Evolutionary conservation across 1,140 invertebrate species (phyloP).

Genomic region (Trachymyrmex septentrionalis): DNA sequence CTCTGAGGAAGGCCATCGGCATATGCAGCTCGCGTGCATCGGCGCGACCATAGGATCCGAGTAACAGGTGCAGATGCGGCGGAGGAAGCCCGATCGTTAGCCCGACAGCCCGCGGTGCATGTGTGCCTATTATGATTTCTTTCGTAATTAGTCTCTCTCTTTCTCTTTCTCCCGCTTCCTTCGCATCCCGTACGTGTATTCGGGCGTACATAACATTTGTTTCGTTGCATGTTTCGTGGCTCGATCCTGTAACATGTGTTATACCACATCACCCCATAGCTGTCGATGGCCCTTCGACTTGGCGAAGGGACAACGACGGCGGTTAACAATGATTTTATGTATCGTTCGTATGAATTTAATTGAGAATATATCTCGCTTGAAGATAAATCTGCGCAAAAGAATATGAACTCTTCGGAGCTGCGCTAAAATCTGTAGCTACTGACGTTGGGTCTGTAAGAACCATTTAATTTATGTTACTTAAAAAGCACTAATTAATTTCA

Average conservation of each 20-base stretch:
- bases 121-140: conserved; percentile 81
- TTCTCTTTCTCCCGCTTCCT: conserved; percentile 33
- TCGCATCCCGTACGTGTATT: conserved; percentile 61
- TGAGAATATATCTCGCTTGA: neutral
- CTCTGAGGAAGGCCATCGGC: conserved; percentile 78
- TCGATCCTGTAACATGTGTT: conserved; percentile 59
- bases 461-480: too few relatives aligned
- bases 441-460: too few relatives aligned
- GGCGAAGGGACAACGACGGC: neutral
- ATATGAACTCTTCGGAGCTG: neutral
- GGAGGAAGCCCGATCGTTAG: conserved; percentile 81
- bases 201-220: conserved; percentile 76
- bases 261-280: conserved; percentile 40
- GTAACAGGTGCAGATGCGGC: conserved; percentile 81
- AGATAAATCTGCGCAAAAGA: neutral
- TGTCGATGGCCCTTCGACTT: conserved; percentile 32
- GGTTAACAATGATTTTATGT: conserved; percentile 41
- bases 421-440: too few relatives aligned
- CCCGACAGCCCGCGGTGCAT: conserved; percentile 77
- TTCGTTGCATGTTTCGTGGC: conserved; percentile 74
- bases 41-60: conserved; percentile 68
- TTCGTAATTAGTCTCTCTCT: conserved; percentile 78
- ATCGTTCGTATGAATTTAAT: neutral
- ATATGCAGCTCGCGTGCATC: conserved; percentile 82
- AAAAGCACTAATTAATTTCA: too few relatives aligned